Percentiles rank a stretch among this genome's conserved stretches.
These are phyloP conservation scores for Cheilinus undulatus DNA, from an alignment of 2,113 vertebrate species.

Conservation along the genomic window DNA sequence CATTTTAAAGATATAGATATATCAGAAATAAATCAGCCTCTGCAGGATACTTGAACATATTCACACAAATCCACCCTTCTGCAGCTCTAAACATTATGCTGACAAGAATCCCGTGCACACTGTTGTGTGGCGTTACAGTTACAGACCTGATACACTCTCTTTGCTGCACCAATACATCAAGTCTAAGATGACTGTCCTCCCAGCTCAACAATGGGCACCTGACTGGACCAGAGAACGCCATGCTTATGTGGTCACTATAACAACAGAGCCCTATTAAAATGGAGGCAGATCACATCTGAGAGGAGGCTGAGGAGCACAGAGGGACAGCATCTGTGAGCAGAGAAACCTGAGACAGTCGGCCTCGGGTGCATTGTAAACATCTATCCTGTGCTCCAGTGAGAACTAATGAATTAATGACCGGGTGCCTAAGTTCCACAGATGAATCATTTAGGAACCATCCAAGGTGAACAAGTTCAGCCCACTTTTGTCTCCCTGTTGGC, in stretches of 20 bases:
- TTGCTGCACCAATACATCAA: slow-evolving; percentile 27
- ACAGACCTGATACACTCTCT: slow-evolving; percentile 45
- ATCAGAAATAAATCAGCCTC: no score
- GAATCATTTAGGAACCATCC: slow-evolving; percentile 73
- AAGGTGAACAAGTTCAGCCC: slow-evolving; percentile 26
- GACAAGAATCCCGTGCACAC: no score
- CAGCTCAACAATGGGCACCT: slow-evolving; percentile 47
- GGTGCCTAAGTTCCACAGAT: slow-evolving; percentile 65
- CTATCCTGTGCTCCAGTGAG: slow-evolving; percentile 38
- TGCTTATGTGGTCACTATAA: slow-evolving; percentile 58
- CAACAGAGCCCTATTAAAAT: slow-evolving; percentile 55
- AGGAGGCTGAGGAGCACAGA: slow-evolving; percentile 36
- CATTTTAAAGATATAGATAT: no score
- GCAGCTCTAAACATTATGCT: no score
- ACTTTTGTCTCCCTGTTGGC: slow-evolving; percentile 18
- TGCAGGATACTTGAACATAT: no score
- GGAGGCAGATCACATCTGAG: slow-evolving; percentile 45
- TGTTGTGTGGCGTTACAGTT: no score
- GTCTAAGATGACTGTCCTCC: slow-evolving; percentile 54
- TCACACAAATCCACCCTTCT: no score
- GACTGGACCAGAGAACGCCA: slow-evolving; percentile 43
- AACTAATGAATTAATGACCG: slow-evolving; percentile 78
- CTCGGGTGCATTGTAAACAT: slow-evolving; percentile 50
- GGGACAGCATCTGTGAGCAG: slow-evolving; percentile 27
- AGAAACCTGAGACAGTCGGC: slow-evolving; percentile 70